Conservation (phyloP, 1,140 invertebrate species). For the Cydia pomonella region DNA sequence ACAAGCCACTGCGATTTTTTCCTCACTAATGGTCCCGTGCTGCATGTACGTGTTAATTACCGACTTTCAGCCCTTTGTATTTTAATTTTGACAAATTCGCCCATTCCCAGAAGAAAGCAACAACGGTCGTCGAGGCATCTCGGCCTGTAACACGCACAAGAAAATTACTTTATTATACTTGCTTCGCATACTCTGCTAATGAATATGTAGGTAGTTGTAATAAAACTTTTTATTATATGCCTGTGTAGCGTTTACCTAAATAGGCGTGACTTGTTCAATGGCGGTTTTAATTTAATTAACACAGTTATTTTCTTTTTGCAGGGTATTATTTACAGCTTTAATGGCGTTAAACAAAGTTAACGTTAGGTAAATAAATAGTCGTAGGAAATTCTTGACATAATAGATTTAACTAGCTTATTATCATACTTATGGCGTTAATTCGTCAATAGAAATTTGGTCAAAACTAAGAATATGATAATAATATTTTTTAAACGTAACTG, state of each 20-base stretch:
- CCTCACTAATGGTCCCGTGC: conserved; percentile 28
- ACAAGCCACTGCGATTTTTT: conserved; percentile 27
- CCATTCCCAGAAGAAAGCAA: conserved; percentile 62
- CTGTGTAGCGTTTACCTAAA: conserved; percentile 49
- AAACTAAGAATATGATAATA: no score
- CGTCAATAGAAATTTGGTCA: no score
- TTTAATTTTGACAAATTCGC: conserved; percentile 74
- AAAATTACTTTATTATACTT: conserved; percentile 60
- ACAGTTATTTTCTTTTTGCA: conserved; percentile 24
- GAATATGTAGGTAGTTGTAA: conserved; percentile 52
- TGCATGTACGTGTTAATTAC: conserved; percentile 52
- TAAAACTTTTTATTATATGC: conserved; percentile 51
- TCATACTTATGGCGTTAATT: no score
- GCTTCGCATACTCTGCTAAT: conserved; percentile 50
- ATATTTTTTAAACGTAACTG: no score
- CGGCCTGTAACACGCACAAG: conserved; percentile 43
- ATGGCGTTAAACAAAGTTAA: neutral
- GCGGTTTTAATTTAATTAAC: conserved; percentile 56
- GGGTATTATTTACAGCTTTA: neutral
- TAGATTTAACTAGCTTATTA: neutral
- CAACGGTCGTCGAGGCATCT: conserved; percentile 37
- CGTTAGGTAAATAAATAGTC: neutral
- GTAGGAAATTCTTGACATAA: neutral
- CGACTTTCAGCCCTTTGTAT: conserved; percentile 64
- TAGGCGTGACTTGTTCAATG: conserved; percentile 52